Conservation (phyloP, 2,113 vertebrate genomes). For the Phalacrocorax pelagicus region DNA sequence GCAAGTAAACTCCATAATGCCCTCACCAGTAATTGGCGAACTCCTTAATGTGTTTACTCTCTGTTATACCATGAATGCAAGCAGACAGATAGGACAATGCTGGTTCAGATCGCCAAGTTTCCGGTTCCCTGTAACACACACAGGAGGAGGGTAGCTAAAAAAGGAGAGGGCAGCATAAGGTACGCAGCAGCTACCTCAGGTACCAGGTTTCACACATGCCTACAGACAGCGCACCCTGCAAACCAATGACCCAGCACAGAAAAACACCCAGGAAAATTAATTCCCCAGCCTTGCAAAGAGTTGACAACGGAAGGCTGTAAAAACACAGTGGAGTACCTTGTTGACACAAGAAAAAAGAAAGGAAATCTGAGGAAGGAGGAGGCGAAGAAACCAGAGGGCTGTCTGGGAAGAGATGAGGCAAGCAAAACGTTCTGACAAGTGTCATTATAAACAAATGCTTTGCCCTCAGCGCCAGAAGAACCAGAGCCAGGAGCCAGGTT, state of each 20-base stretch:
- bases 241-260: not conserved
- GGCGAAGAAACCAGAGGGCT: not conserved
- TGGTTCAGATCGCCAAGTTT: not conserved
- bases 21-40: not conserved
- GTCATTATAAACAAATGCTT: not conserved
- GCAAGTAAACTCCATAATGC: not conserved
- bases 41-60: not conserved
- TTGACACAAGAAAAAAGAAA: not conserved
- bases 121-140: not conserved
- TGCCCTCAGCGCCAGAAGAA: not conserved
- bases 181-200: not conserved
- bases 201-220: not conserved
- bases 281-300: not conserved
- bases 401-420: not conserved
- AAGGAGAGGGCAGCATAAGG: not conserved
- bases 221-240: not conserved
- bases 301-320: not conserved
- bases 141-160: slow-evolving; percentile 1
- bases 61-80: not conserved
- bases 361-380: not conserved
- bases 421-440: not conserved
- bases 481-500: not conserved
- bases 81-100: not conserved
- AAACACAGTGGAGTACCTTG: not conserved
- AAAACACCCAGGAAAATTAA: not conserved